Evolutionary conservation across 53 echinoderm and acorn worm species (phyloP).

Genomic region (Henricia sp.): DNA sequence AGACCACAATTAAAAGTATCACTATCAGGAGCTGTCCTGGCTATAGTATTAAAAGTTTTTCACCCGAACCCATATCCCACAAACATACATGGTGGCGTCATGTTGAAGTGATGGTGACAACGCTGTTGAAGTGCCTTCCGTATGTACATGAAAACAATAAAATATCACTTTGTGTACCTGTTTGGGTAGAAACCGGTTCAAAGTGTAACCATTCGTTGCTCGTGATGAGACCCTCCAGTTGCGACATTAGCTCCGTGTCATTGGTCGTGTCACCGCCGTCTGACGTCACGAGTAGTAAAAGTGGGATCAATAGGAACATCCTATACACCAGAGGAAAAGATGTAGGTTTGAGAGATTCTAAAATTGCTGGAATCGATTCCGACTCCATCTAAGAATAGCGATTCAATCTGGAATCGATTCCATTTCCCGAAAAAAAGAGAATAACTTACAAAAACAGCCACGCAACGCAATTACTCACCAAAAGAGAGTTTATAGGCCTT

Average conservation of each 20-base stretch:
- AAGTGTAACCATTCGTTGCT: conserved; percentile 2
- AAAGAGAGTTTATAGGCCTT: no score
- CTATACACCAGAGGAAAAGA: background rate
- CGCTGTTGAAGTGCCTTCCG: background rate
- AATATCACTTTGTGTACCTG: background rate
- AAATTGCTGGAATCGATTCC: no score
- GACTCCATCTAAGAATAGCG: no score
- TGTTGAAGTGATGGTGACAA: background rate
- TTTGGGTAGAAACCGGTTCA: background rate
- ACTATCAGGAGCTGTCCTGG: no score
- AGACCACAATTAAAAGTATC: no score
- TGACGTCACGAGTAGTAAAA: conserved; percentile 44
- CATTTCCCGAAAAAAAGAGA: no score
- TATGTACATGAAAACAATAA: background rate
- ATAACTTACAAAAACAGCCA: no score
- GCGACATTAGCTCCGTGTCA: background rate
- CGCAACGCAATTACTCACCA: no score
- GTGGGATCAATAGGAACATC: conserved; percentile 5
- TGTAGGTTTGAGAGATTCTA: no score
- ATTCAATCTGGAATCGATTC: no score
- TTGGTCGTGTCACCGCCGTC: conserved; percentile 1
- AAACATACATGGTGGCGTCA: background rate
- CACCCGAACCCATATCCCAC: background rate
- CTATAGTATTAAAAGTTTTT: no score
- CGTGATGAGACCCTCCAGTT: conserved; percentile 2